Evolutionary conservation across 2,797 vertebrate species (phyloP), one percentile per base, ranked within the genome.

Genomic region (Macropus fuliginosus): DNA sequence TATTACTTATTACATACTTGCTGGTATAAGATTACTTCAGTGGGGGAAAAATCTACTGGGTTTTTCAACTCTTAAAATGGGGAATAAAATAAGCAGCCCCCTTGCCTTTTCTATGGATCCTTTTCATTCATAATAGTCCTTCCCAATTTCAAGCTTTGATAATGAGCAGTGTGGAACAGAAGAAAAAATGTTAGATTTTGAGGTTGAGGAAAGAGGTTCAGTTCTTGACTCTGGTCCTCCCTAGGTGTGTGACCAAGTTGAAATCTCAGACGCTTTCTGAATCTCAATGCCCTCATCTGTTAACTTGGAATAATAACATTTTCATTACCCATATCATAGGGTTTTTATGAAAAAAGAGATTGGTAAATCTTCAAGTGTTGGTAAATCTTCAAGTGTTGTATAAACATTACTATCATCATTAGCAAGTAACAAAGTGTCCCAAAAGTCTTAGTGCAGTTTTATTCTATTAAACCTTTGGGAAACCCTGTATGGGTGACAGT

Each of bases 1-100:
- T 31, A 95, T 95, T 94, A 90, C 89, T 66, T 94, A 52, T 94
- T 92, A 90, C 13, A 93, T 90, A 89, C 96, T 92, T 95, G 95
- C 91, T 95, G 52, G 27, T n/a, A 66, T 66, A 29, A 90, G 89
- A 89, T 91, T 57, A 90, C 9, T 56, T 66, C 55, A 57, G 28
- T 92, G 5, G 54, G 55, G 40, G 95, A n/a, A 91, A 92, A 92
- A 92, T 28, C 4, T 40, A 89, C 91, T 55, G 59, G 16, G 46
- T 10, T 5, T 62, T 54, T 55, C 59, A 90, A 31, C 27, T 96
- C 3, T 40, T 92, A 91, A 96, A 92, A 91, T 21, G 5, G 6
- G 5, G 95, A 97, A 40, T 2, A 34, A 96, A 96, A 93, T 81
- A 96, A 95, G 92, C 24, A 92, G 13, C 1, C 34, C 12, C 21